Conservation (phyloP, 2,888 invertebrate genomes). For the Diaperis boleti region DNA sequence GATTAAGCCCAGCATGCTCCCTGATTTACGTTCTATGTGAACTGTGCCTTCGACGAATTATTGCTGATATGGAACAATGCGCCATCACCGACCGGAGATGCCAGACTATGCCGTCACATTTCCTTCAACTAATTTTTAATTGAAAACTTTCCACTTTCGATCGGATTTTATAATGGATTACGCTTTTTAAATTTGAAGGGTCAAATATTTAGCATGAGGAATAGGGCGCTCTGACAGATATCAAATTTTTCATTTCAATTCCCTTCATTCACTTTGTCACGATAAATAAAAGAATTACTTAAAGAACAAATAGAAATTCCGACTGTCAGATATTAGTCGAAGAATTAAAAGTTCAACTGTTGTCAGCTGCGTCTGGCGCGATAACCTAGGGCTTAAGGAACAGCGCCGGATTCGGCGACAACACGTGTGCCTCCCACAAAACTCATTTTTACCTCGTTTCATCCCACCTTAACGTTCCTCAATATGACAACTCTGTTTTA, state of each 20-base stretch:
- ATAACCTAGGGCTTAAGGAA: conserved; percentile 48
- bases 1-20: no score
- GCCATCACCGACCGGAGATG: conserved; percentile 33
- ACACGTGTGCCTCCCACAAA: conserved; percentile 49
- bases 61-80: conserved; percentile 40
- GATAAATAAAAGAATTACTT: conserved; percentile 58
- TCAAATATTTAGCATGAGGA: conserved; percentile 59
- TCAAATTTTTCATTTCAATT: conserved; percentile 61
- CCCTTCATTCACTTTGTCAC: conserved; percentile 57
- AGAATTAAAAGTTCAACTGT: conserved; percentile 59
- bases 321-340: conserved; percentile 56
- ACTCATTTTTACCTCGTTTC: conserved; percentile 2
- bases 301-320: conserved; percentile 56
- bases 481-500: no score
- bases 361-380: conserved; percentile 55
- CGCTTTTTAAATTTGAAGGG: conserved; percentile 47
- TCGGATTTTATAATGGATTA: conserved; percentile 47
- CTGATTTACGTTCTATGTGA: conserved; percentile 47
- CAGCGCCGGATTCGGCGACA: conserved; percentile 37
- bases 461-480: conserved; percentile 2
- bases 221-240: conserved; percentile 44
- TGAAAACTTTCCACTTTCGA: conserved; percentile 46
- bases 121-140: conserved; percentile 46
- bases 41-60: conserved; percentile 28
- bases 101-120: conserved; percentile 29